phyloP scores from a whole-genome alignment of 2,888 invertebrate species.

The Cylindroiulus punctatus region DNA sequence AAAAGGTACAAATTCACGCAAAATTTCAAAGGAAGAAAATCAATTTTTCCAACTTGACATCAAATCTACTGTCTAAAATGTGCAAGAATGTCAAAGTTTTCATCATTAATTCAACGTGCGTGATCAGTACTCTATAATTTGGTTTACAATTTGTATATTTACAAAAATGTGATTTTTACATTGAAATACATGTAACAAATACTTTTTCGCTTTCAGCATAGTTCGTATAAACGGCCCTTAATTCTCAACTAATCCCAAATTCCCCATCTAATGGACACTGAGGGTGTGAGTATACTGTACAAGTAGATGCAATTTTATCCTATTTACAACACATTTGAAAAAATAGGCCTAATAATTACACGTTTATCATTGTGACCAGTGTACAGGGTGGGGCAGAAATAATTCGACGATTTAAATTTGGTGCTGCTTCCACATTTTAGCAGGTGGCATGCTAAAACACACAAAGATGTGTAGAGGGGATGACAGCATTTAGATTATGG shows the following conservation, averaged over 20 bases:
- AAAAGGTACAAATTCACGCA: conserved; percentile 3
- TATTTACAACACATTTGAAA: background rate
- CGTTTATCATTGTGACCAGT: background rate
- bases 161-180: background rate
- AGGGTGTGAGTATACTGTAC: background rate
- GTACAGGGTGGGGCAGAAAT: no score
- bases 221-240: background rate
- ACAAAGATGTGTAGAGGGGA: no score
- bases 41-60: background rate
- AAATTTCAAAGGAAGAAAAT: background rate
- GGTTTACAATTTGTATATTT: background rate
- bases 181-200: background rate
- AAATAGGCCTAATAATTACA: conserved; percentile 20
- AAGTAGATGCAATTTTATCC: background rate
- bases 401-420: no score
- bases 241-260: background rate
- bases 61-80: background rate
- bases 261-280: background rate
- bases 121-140: background rate
- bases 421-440: background rate
- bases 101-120: background rate
- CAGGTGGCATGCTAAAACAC: no score
- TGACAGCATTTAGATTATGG: no score
- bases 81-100: background rate
- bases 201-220: background rate